These are phyloP conservation scores for Adelphocoris suturalis DNA, from an alignment of 2,888 invertebrate species.

Conservation along the genomic window DNA sequence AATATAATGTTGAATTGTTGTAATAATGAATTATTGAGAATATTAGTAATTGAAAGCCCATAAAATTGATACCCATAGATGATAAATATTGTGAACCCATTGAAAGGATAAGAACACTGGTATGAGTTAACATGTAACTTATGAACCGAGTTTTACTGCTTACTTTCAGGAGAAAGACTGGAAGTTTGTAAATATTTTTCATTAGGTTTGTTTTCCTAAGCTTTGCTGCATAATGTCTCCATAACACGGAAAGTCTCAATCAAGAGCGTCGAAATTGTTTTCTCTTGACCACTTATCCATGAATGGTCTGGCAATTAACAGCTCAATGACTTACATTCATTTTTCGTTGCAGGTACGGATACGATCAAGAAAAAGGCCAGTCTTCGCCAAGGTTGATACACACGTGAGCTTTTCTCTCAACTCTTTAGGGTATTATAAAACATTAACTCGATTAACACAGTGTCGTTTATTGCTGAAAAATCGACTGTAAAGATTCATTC, in stretches of 20 bases:
- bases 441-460: background rate
- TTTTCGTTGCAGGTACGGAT: conserved; percentile 50
- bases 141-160: too few relatives aligned
- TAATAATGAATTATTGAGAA: too few relatives aligned
- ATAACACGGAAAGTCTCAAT: conserved; percentile 2
- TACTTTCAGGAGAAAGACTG: too few relatives aligned
- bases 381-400: conserved; percentile 14
- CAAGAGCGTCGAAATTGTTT: background rate
- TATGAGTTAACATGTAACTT: too few relatives aligned
- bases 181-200: too few relatives aligned
- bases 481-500: background rate
- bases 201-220: too few relatives aligned
- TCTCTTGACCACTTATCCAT: background rate
- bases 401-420: conserved; percentile 37
- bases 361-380: conserved; percentile 35
- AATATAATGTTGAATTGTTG: too few relatives aligned
- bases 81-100: too few relatives aligned
- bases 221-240: background rate
- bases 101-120: too few relatives aligned
- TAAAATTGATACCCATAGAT: too few relatives aligned
- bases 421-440: background rate
- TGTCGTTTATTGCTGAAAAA: background rate
- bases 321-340: conserved; percentile 3
- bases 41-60: too few relatives aligned
- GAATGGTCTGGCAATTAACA: conserved; percentile 2